phyloP scores from a whole-genome alignment of 2,888 invertebrate species.

The Lasioglossum leucozonium region DNA sequence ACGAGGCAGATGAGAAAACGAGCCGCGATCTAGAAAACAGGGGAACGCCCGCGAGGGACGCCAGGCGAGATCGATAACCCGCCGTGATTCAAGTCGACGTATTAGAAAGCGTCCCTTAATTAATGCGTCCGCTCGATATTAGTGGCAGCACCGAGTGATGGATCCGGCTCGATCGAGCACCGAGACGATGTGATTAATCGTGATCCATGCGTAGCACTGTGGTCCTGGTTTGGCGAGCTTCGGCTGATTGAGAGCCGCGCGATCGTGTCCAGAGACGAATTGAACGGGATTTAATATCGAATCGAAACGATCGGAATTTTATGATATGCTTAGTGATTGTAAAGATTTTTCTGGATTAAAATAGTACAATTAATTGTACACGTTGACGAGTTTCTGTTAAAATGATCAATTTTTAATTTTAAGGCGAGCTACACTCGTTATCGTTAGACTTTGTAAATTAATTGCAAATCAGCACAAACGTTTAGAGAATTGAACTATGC shows the following conservation, averaged over 20 bases:
- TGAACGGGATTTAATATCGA: neutral
- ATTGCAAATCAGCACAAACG: neutral
- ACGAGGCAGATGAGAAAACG: constrained; percentile 61
- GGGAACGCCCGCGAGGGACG: constrained; percentile 63
- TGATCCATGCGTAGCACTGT: neutral
- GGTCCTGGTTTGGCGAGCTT: neutral
- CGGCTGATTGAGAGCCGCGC: neutral
- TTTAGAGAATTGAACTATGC: neutral
- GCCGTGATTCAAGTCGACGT: constrained; percentile 64
- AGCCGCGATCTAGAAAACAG: constrained; percentile 50
- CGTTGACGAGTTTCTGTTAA: too few species aligned
- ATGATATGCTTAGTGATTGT: neutral
- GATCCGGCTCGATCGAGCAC: neutral
- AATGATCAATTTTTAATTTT: too few species aligned
- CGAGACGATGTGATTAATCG: constrained; percentile 34
- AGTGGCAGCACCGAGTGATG: neutral
- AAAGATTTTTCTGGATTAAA: neutral
- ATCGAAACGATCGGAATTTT: neutral
- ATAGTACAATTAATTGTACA: neutral
- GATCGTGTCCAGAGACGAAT: neutral
- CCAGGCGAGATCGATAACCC: constrained; percentile 54
- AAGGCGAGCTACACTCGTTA: too few species aligned
- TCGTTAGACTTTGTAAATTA: too few species aligned
- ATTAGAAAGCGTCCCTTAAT: constrained; percentile 70
- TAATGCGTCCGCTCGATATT: constrained; percentile 15